Evolutionary conservation across 2,888 invertebrate species (phyloP).

Genomic region (Minunthozetes semirufus): DNA sequence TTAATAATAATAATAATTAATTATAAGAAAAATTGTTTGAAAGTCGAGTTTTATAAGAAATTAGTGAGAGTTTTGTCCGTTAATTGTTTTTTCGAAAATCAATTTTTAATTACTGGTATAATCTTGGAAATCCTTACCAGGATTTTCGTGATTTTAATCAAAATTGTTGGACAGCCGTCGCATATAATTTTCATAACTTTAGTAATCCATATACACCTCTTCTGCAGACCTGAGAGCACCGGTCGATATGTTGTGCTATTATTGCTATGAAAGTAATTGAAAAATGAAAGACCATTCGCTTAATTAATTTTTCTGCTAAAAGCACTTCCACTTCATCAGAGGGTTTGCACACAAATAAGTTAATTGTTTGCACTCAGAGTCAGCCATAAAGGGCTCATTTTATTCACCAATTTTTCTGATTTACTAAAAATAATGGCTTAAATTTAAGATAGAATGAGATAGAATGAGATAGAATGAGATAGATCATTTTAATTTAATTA

Average conservation of each 20-base stretch:
- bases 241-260: background rate
- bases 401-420: too few species aligned
- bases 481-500: too few species aligned
- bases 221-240: background rate
- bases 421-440: too few species aligned
- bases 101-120: too few species aligned
- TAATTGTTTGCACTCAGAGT: background rate
- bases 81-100: too few species aligned
- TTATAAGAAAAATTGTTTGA: background rate
- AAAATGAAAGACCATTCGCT: background rate
- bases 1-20: background rate
- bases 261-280: background rate
- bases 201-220: background rate
- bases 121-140: background rate
- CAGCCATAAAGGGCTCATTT: too few species aligned
- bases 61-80: background rate
- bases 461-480: too few species aligned
- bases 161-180: slow-evolving; percentile 19
- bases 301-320: background rate
- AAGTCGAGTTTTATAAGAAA: background rate
- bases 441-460: too few species aligned
- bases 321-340: slow-evolving; percentile 3
- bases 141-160: background rate
- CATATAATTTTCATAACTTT: background rate
- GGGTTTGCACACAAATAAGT: background rate